A percentile compares a stretch with the other conserved stretches of the same genome.
Evolutionary conservation across 1,140 invertebrate genomes (phyloP).

Genomic region (Drosophila micromelanica): DNA sequence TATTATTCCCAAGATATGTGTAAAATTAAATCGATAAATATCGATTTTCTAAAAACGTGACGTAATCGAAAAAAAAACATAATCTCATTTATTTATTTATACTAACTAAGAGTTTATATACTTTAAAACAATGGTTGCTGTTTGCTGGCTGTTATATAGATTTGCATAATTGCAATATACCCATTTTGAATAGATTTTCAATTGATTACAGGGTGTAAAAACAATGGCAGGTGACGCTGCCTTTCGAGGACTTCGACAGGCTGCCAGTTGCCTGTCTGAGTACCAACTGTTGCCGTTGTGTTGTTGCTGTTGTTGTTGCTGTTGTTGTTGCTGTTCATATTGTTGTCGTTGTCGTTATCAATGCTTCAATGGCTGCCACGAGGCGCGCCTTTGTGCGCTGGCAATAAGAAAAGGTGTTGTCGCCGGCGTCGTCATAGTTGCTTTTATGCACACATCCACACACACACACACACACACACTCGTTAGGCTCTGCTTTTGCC

Average conservation of each 20-base stretch:
- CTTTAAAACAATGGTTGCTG: background rate
- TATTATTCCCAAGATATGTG: too few relatives aligned
- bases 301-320: conserved; percentile 21
- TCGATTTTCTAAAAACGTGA: too few relatives aligned
- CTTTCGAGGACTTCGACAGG: conserved; percentile 60
- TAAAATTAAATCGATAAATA: too few relatives aligned
- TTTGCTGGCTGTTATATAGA: background rate
- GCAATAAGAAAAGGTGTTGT: conserved; percentile 41
- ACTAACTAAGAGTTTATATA: background rate
- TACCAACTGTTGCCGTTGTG: conserved; percentile 62
- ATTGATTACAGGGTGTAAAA: conserved; percentile 18
- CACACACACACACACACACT: conserved; percentile 10
- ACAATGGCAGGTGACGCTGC: conserved; percentile 41
- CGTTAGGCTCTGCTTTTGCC: conserved; percentile 34
- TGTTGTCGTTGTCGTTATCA: conserved; percentile 42
- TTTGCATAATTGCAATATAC: background rate
- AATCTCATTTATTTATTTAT: too few relatives aligned
- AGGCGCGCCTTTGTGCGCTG: conserved; percentile 45
- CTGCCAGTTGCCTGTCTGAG: conserved; percentile 17
- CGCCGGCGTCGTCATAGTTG: conserved; percentile 62
- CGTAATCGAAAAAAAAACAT: too few relatives aligned
- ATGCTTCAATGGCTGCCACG: conserved; percentile 73
- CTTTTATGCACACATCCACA: conserved; percentile 23
- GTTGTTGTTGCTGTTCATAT: conserved; percentile 9
- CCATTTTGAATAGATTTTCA: background rate